Conservation (phyloP, 2,888 invertebrate species). For the Hydroisotoma schaefferi region DNA sequence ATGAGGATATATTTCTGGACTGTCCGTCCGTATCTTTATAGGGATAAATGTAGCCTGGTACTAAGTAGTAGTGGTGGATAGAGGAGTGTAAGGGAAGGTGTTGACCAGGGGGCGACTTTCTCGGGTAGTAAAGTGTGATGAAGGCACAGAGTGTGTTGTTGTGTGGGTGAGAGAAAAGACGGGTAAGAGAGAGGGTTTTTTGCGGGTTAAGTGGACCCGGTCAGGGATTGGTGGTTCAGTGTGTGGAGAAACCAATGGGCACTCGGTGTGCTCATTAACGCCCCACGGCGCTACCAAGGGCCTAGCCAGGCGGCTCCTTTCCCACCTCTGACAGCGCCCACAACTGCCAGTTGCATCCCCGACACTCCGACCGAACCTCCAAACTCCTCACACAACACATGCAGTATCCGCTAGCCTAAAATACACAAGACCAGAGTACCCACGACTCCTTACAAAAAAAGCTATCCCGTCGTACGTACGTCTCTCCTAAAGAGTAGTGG, state of each 20-base stretch:
- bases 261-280: slow-evolving; percentile 48
- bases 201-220: slow-evolving; percentile 8
- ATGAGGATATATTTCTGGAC: too few species aligned
- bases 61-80: neutral
- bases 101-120: slow-evolving; percentile 39
- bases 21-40: too few species aligned
- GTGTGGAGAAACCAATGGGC: slow-evolving; percentile 48
- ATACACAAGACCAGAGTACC: neutral
- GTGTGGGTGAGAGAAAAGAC: slow-evolving; percentile 19
- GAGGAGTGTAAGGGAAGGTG: slow-evolving; percentile 22
- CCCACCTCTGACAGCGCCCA: slow-evolving; percentile 48
- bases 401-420: slow-evolving; percentile 6
- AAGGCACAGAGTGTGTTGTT: slow-evolving; percentile 47
- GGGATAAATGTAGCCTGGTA: too few species aligned
- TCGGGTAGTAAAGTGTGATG: slow-evolving; percentile 47
- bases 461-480: too few species aligned
- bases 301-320: slow-evolving; percentile 50
- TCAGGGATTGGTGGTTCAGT: slow-evolving; percentile 44
- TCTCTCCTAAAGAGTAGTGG: too few species aligned
- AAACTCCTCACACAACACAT: slow-evolving; percentile 1
- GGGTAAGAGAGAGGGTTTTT: slow-evolving; percentile 10
- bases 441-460: neutral
- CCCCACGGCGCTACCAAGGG: slow-evolving; percentile 49
- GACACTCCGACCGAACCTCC: slow-evolving; percentile 26
- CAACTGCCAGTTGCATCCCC: slow-evolving; percentile 46